Percentiles rank a stretch among this genome's conserved stretches.
Conservation (phyloP, 1,140 invertebrate species). For the Drosophila tani region DNA sequence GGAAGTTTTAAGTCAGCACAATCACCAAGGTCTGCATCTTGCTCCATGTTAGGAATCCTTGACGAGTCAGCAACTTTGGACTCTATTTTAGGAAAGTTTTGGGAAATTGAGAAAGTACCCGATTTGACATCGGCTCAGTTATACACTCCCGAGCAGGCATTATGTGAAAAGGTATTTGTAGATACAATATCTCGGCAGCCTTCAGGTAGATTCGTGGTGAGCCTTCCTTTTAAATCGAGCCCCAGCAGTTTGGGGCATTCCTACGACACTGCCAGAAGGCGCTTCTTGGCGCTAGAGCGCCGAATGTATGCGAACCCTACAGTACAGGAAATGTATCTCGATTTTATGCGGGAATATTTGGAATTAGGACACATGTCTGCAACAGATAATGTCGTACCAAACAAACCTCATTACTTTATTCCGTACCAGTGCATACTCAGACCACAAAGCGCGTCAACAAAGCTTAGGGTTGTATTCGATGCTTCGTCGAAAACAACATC, state of each 20-base stretch:
- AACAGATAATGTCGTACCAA: slow-evolving; percentile 3
- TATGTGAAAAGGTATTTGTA: neutral
- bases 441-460: slow-evolving; percentile 4
- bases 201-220: neutral
- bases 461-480: slow-evolving; percentile 7
- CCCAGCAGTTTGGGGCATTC: neutral
- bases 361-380: neutral
- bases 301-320: neutral
- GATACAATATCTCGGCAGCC: neutral
- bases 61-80: neutral
- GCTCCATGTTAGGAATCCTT: neutral
- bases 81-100: neutral
- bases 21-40: neutral
- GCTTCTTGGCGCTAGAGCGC: neutral
- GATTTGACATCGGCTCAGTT: neutral
- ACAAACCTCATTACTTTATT: too few relatives aligned
- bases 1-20: neutral
- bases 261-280: neutral
- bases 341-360: neutral
- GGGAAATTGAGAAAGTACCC: neutral
- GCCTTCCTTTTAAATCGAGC: too few relatives aligned
- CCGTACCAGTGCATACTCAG: neutral
- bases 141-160: neutral
- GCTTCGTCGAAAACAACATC: neutral
- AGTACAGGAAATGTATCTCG: neutral